Base-by-base conservation (phyloP, 2,113 vertebrate genomes). In the Chiloscyllium plagiosum region DNA sequence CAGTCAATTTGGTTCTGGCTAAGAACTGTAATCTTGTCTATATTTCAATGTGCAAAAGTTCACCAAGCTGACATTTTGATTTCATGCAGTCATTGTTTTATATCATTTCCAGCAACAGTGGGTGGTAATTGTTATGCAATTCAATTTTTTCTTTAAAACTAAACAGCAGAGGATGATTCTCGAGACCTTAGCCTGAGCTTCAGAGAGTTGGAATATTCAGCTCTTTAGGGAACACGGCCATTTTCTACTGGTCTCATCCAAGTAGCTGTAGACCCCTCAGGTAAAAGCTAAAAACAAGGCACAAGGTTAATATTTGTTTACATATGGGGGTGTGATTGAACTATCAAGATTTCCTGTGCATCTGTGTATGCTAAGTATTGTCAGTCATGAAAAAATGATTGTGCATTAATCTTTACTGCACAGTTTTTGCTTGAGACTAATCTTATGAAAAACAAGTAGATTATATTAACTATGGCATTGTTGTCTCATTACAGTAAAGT, bases 21-120 rank as follows among this genome's bases (percentile, higher is more conserved):
- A 37, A 61, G 52, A 68, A 93, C 89, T 19, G 61, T 66, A 93
- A 66, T 93, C 19, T n/a, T 93, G 89, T 93, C 89, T 61, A 22
- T 93, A n/a, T 68, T 93, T 68, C 89, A 93, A 65, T 93, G 89
- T 66, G 37, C 89, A 93, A 66, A 61, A 93, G 89, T 93, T 93
- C 61, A 68, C 33, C 33, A 17, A 93, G 61, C 56, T 93, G 89
- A 66, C 61, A 70, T 61, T 90, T 90, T 90, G 56, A 92, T 93
- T 93, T 66, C 61, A 66, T 66, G 15, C 61, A 66, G 89, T 93
- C 89, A 66, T 93, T 20, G 29, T 93, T 93, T 93, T 93, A 17
- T 66, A 66, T 68, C 19, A 68, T 93, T 93, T 65, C 33, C 89
- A 93, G 33, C 4, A 92, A 68, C 61, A 93, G 89, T 93, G 89